These are phyloP conservation scores for Halcyon malimbica DNA, from an alignment of 2,113 vertebrate species.

Conservation along the genomic window DNA sequence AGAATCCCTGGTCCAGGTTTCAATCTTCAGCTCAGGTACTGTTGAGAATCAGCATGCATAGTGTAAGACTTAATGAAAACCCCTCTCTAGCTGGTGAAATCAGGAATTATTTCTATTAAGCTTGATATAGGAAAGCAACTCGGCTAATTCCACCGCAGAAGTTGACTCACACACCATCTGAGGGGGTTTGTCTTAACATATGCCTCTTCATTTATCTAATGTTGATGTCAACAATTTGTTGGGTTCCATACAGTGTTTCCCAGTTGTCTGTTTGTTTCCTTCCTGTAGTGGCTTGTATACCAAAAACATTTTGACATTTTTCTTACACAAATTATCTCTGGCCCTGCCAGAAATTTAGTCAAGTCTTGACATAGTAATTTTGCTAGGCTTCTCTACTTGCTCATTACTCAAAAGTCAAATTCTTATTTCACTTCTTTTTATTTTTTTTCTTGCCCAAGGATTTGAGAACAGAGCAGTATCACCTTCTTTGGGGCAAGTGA, in stretches of 20 bases:
- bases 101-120: conserved; percentile 16
- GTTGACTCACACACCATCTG: conserved; percentile 46
- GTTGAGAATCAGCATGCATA: background rate
- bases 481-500: background rate
- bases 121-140: background rate
- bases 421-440: background rate
- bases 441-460: background rate
- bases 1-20: background rate
- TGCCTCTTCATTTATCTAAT: conserved; percentile 33
- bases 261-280: conserved; percentile 53
- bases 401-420: too few relatives aligned
- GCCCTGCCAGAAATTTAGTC: conserved; percentile 5
- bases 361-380: background rate
- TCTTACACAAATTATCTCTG: background rate
- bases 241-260: conserved; percentile 14
- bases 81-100: background rate
- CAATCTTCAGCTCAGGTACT: background rate
- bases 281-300: background rate
- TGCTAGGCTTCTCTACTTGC: background rate
- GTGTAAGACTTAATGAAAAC: background rate
- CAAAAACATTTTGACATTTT: conserved; percentile 31
- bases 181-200: conserved; percentile 59
- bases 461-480: background rate
- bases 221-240: conserved; percentile 31
- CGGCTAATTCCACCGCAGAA: background rate